Evolutionary conservation across 2,888 invertebrate species (phyloP), one percentile per base, ranked within the genome.

Genomic region (Macaria liturata): DNA sequence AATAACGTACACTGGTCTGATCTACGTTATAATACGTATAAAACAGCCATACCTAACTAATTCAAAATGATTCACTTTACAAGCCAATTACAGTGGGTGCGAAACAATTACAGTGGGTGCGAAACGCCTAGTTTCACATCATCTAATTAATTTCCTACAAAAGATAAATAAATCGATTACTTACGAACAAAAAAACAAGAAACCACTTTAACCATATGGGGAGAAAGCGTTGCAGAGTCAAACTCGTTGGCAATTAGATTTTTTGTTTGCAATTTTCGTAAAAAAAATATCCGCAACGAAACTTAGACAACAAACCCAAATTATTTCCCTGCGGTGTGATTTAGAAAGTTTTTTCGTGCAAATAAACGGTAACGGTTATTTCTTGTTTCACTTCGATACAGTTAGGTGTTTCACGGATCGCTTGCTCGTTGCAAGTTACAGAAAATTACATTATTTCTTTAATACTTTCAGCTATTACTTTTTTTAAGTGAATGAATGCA

Each of bases 301-400:
- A 69, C 64, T 65, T 67, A 76, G 74, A 76, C 72, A 77, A 75
- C 72, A 68, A 73, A 68, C 70, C 20, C 64, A 66, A 67, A 74
- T 76, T 69, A 75, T 78, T 78, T 78, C 74, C 72, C 74, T 54
- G 65, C 66, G 71, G 74, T 74, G 72, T 74, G 68, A 74, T 79
- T 79, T 72, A 69, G 68, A 73, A 74, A 71, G 72, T 78, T 76
- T 73, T 76, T 71, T 57, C 67, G 66, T 61, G 62, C 68, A 66
- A 71, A 69, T 68, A 65, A 70, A 71, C 69, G 65, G 60, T 64
- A 61, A 64, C 62, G 69, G 72, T 72, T 65, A 75, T 76, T 80
- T 82, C 72, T 77, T 70, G 73, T 77, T 71, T 73, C 74, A 74
- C 53, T 70, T 74, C 69, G 69, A 65, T 68, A 67, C 66, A 68